phyloP scores from a whole-genome alignment of 1,140 invertebrate species.

The Drosophila sucinea region DNA sequence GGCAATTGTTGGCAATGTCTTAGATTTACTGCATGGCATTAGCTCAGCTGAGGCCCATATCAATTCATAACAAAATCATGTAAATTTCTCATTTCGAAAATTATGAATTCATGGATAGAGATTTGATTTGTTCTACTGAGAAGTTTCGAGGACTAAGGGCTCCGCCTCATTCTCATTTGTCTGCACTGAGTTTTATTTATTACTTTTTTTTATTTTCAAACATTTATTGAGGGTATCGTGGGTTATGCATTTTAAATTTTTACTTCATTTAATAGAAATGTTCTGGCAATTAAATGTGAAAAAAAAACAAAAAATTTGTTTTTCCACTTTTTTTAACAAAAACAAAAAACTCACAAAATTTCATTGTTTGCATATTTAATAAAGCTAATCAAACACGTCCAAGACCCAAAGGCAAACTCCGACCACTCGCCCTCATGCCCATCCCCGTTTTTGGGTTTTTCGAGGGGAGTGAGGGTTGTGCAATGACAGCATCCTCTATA shows the following conservation, averaged over 20 bases:
- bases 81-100: conserved; percentile 22
- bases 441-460: not conserved
- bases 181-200: conserved; percentile 38
- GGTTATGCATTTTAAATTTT: conserved; percentile 49
- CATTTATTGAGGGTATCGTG: conserved; percentile 32
- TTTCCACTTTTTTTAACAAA: conserved; percentile 76
- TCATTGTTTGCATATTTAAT: conserved; percentile 79
- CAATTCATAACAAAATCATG: conserved; percentile 22
- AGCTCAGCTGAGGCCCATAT: not conserved
- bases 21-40: not conserved
- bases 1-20: not conserved
- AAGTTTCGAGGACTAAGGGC: conserved; percentile 14
- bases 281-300: conserved; percentile 52
- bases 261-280: conserved; percentile 64
- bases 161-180: conserved; percentile 18
- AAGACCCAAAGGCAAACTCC: conserved; percentile 30
- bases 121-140: conserved; percentile 1
- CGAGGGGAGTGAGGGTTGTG: conserved; percentile 64
- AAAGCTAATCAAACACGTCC: conserved; percentile 76
- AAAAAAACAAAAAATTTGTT: conserved; percentile 15
- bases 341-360: conserved; percentile 57
- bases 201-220: conserved; percentile 34
- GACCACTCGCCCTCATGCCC: conserved; percentile 15
- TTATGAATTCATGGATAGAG: conserved; percentile 8
- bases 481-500: conserved; percentile 68